Base-by-base conservation (phyloP, 2,797 vertebrate species). In the Lutjanus campechanus region DNA sequence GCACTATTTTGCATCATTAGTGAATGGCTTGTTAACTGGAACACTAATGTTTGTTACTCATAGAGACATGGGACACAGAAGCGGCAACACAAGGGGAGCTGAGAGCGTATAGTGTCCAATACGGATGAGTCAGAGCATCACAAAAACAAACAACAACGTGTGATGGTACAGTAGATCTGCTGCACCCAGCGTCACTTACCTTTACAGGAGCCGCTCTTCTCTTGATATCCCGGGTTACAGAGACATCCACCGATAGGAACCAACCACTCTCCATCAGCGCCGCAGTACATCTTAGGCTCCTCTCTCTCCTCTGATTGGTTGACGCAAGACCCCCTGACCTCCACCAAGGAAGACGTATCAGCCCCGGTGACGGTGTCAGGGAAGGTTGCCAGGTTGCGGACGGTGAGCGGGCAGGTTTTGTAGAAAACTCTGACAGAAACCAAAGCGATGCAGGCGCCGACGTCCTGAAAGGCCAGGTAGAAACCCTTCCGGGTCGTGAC, bases 261-360 rank as follows among this genome's bases (percentile, higher is more conserved):
- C 95, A 99, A 92, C 98, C 98, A 99, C 79, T 99, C 98, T 0
- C 98, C 98, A 90, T 99, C 98, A 81, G 98, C 98, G 47, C 98
- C 98, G 0, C 98, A 99, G 95, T 99, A 99, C 98, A 99, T 99
- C 95, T 99, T 99, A 88, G 98, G 98, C 92, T 98, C 97, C 86
- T 99, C 98, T 89, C 97, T 97, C 89, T 99, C 98, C 79, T 98
- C 97, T 0, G 98, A 99, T 85, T 97, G 97, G 95, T 99, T 97
- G 91, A 99, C 98, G 22, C 98, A 99, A n/a, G 98, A 99, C 74
- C 98, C 98, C 0, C 97, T 97, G 83, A 99, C 98, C 91, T 99
- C 98, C 91, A 99, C 98, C 80, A 99, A 91, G 5, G 98, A 99
- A 29, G 98, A 99, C 0, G 98, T 99, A 83, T 99, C 98, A 0